These are phyloP conservation scores for Caenorhabditis brenneri DNA, from an alignment of 1,140 invertebrate species.

Conservation along the genomic window DNA sequence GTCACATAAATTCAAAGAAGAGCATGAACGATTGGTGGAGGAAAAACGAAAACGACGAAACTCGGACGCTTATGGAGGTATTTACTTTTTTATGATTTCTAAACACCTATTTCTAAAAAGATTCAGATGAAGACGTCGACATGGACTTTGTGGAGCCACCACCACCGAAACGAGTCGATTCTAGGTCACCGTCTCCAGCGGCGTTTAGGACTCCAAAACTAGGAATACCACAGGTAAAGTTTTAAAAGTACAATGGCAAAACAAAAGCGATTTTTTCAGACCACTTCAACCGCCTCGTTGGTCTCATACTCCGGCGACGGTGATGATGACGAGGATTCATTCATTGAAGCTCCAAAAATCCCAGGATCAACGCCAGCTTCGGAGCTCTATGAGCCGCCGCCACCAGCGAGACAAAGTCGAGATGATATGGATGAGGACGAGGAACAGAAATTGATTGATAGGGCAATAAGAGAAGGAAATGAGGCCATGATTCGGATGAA, in stretches of 20 bases:
- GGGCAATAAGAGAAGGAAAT: neutral
- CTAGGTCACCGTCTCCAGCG: conserved; percentile 36
- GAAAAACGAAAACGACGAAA: conserved; percentile 11
- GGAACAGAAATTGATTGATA: conserved; percentile 29
- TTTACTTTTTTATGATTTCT: neutral
- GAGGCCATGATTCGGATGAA: conserved; percentile 9
- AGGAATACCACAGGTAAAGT: neutral
- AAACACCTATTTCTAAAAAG: neutral
- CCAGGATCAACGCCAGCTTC: neutral
- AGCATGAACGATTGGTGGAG: neutral
- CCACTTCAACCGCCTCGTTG: neutral
- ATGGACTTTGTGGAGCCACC: conserved; percentile 23
- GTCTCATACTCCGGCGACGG: conserved; percentile 37
- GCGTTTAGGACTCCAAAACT: neutral
- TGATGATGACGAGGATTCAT: neutral
- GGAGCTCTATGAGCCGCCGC: neutral
- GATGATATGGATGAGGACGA: conserved; percentile 1
- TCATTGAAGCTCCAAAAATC: neutral
- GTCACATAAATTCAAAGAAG: conserved; percentile 4
- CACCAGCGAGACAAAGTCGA: neutral
- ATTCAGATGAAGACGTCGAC: neutral
- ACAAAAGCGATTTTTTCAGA: neutral
- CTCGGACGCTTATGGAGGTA: conserved; percentile 35
- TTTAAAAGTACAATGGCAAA: neutral
- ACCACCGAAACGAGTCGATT: neutral